Percentiles rank a stretch among this genome's conserved stretches.
Conservation (phyloP, 2,797 vertebrate genomes). For the Geotrypetes seraphini region DNA sequence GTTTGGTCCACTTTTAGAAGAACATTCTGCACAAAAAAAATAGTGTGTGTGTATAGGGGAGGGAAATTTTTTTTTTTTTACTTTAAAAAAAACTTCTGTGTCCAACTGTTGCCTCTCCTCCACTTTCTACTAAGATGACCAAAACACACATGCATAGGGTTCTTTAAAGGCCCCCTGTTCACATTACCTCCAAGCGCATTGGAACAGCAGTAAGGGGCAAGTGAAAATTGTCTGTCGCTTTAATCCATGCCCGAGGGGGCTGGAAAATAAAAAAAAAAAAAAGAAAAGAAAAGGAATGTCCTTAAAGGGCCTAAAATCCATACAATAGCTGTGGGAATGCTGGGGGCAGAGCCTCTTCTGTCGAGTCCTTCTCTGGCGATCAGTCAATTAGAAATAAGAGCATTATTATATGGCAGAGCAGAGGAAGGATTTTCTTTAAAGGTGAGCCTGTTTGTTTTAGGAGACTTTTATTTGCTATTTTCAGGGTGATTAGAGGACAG, state of each 20-base stretch:
- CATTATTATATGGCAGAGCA: slow-evolving; percentile 27
- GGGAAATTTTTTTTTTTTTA: too few species aligned
- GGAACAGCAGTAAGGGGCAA: slow-evolving; percentile 59
- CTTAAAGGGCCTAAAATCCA: slow-evolving; percentile 61
- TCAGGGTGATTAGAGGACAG: slow-evolving; percentile 16
- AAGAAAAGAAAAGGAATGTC: slow-evolving; percentile 30
- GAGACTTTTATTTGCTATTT: not conserved
- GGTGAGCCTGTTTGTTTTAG: not conserved
- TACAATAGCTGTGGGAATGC: slow-evolving; percentile 43
- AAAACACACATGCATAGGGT: slow-evolving; percentile 10
- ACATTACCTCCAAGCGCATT: slow-evolving; percentile 38
- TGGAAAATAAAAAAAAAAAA: slow-evolving; percentile 49
- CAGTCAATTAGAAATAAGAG: slow-evolving; percentile 49
- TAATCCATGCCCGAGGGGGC: slow-evolving; percentile 64
- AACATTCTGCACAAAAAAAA: too few species aligned
- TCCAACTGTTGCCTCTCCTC: slow-evolving; percentile 12
- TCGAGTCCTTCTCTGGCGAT: slow-evolving; percentile 28
- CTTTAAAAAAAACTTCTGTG: slow-evolving; percentile 11
- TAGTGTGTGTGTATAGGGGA: too few species aligned
- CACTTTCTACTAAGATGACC: slow-evolving; percentile 14
- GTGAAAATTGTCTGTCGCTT: slow-evolving; percentile 60
- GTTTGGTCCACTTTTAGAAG: too few species aligned
- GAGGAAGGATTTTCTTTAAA: slow-evolving; percentile 10
- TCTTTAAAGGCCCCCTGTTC: slow-evolving; percentile 14
- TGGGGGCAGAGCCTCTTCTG: slow-evolving; percentile 18